Conservation (phyloP, 1,140 invertebrate species). For the Eulimnadia texana region DNA sequence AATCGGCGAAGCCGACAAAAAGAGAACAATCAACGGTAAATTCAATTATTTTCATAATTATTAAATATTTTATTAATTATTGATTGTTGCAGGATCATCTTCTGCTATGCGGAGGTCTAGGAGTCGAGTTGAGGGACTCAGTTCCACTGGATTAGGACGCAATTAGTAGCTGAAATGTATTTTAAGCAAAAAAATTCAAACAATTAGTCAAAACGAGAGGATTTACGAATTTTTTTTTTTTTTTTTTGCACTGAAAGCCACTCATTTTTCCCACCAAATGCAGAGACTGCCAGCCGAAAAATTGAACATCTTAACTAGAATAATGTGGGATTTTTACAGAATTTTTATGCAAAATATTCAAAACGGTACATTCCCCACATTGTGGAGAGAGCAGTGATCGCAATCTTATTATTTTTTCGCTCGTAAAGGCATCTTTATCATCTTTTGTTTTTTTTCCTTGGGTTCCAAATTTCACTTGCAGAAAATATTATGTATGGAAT, state of each 20-base stretch:
- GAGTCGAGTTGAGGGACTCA: slow-evolving; percentile 51
- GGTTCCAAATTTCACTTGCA: too few relatives aligned
- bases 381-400: neutral
- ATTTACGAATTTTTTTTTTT: too few relatives aligned
- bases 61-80: neutral
- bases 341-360: neutral
- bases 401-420: neutral
- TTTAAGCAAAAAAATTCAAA: neutral
- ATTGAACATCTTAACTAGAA: too few relatives aligned
- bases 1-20: slow-evolving; percentile 14
- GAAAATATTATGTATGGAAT: too few relatives aligned
- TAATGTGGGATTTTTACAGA: too few relatives aligned
- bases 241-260: too few relatives aligned
- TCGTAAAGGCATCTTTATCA: neutral
- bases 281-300: too few relatives aligned
- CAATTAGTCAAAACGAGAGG: too few relatives aligned
- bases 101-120: slow-evolving; percentile 41
- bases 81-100: slow-evolving; percentile 27
- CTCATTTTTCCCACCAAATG: too few relatives aligned
- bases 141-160: slow-evolving; percentile 33
- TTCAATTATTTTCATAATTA: too few relatives aligned
- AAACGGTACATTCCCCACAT: neutral
- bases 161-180: neutral
- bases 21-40: neutral
- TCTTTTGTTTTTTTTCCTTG: neutral